Conservation (phyloP, 2,113 vertebrate species). For the Megaceryle maxima region DNA sequence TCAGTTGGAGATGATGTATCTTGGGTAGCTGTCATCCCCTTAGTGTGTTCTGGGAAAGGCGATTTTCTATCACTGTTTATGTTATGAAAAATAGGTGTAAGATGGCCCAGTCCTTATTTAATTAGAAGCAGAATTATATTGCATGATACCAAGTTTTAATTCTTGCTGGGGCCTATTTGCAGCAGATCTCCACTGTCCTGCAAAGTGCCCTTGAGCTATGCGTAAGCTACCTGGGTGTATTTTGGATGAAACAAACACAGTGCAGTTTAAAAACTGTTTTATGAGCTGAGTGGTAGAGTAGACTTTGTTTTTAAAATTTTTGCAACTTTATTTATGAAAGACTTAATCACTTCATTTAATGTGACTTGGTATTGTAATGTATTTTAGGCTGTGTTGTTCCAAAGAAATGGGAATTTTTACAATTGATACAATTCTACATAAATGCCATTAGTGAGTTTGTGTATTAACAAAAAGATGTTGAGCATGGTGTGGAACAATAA, state of each 20-base stretch:
- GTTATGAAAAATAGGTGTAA: not conserved
- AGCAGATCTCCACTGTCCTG: not conserved
- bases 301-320: not conserved
- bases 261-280: not conserved
- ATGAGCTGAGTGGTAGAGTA: not conserved
- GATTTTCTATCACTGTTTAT: not conserved
- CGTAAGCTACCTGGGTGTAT: fast-evolving
- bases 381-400: not conserved
- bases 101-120: not conserved
- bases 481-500: too few relatives aligned
- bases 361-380: not conserved
- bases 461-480: too few relatives aligned
- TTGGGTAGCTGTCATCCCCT: too few relatives aligned
- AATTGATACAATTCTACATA: not conserved
- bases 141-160: not conserved
- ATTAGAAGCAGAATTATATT: not conserved
- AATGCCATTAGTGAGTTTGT: too few relatives aligned
- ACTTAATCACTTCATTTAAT: not conserved
- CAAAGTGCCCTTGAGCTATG: not conserved
- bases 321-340: not conserved
- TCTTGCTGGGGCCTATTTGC: not conserved
- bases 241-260: not conserved
- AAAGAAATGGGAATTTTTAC: not conserved
- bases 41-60: not conserved
- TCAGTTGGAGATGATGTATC: fast-evolving